phyloP scores from a whole-genome alignment of 64 coral and sea anemone genomes.

The Trachythela sp. region DNA sequence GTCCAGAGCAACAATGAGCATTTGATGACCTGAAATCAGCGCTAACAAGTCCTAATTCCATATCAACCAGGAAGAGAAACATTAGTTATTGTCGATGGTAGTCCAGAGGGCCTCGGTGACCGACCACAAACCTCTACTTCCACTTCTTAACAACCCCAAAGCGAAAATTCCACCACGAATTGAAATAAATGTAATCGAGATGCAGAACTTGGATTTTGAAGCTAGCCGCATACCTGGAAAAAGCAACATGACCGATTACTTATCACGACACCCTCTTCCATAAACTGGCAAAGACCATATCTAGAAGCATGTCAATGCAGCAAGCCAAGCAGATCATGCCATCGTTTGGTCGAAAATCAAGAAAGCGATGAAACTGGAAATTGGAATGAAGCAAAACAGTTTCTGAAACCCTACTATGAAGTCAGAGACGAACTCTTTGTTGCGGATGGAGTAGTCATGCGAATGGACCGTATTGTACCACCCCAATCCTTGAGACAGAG shows the following conservation, averaged over 20 bases:
- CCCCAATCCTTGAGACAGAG: no score
- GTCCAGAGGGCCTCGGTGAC: not conserved
- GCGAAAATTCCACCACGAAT: constrained; percentile 46
- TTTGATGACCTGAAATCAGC: not conserved
- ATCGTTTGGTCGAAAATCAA: not conserved
- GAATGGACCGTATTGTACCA: no score
- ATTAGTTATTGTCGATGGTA: not conserved
- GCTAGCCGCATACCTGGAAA: not conserved
- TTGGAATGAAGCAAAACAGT: not conserved
- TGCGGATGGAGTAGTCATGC: no score
- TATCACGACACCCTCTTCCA: not conserved
- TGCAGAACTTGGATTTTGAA: constrained; percentile 18
- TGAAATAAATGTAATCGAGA: constrained; percentile 20
- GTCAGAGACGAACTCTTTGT: not conserved
- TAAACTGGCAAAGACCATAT: not conserved
- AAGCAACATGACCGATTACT: not conserved
- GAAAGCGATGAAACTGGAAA: not conserved
- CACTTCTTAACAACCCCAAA: constrained; percentile 24
- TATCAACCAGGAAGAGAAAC: not conserved
- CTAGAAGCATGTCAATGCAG: not conserved
- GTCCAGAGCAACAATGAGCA: not conserved
- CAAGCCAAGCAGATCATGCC: not conserved
- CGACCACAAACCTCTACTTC: constrained; percentile 7
- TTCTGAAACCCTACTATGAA: not conserved
- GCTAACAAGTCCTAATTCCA: not conserved